Conservation (phyloP, 30 jellyfish, hydroid and myxozoan species). For the Hydractinia echinata region DNA sequence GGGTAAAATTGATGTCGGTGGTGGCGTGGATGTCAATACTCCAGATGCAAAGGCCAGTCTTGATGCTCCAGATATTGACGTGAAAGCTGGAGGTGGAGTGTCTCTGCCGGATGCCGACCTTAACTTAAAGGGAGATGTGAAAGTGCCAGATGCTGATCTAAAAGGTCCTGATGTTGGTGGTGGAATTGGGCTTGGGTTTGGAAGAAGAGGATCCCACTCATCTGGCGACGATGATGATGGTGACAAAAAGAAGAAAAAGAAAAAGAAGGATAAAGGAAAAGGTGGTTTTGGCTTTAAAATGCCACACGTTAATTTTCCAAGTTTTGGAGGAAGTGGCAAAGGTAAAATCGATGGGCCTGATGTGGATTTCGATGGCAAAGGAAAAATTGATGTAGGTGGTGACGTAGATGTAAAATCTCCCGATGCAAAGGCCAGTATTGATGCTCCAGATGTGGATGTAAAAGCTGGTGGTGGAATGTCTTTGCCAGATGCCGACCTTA, state of each 20-base stretch:
- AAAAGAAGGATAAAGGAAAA: not conserved
- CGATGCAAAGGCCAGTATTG: too few relatives aligned
- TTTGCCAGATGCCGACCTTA: constrained; percentile 11
- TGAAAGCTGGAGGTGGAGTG: constrained; percentile 16
- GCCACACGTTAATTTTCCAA: constrained; percentile 12
- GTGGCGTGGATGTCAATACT: constrained; percentile 3
- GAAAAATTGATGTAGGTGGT: not conserved
- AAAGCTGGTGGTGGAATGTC: constrained; percentile 3
- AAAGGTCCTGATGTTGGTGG: constrained; percentile 30
- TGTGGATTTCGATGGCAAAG: constrained; percentile 32
- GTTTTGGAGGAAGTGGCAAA: constrained; percentile 30
- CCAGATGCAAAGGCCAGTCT: constrained; percentile 13
- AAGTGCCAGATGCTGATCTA: not conserved
- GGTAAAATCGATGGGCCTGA: constrained; percentile 4
- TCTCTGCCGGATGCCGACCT: constrained; percentile 16
- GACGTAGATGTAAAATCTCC: constrained; percentile 26
- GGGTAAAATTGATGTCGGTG: not conserved
- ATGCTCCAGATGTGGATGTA: constrained; percentile 31
- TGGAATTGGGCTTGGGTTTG: constrained; percentile 8
- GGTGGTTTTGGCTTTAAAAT: constrained; percentile 31
- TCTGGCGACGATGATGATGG: not conserved
- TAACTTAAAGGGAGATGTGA: constrained; percentile 9
- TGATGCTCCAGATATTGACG: constrained; percentile 32
- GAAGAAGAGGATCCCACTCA: constrained; percentile 16
- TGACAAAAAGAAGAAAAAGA: constrained; percentile 24